Base-by-base conservation (phyloP, 2,797 vertebrate species). In the Melanotaenia maccullochi region DNA sequence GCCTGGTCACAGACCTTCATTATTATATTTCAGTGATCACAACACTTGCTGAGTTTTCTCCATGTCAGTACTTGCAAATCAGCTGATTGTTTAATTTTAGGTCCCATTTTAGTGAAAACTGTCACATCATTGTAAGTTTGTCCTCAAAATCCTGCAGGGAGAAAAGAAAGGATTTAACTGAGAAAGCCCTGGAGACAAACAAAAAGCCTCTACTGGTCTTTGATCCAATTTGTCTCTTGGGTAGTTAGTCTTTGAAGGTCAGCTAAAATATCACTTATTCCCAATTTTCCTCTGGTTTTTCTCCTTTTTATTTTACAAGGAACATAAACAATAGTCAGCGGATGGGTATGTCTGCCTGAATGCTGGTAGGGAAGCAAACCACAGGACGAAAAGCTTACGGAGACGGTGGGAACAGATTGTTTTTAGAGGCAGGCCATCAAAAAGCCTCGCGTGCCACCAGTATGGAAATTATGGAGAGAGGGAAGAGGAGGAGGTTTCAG, bases 351-450 rank as follows among this genome's bases (percentile, higher is more conserved):
- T 87, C 85, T 87, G 84, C 86, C 73, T 69, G 69, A 83, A 83
- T 83, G 86, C 81, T 77, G 77, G 82, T 87, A 75, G 78, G 81
- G 88, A 89, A 86, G 73, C 85, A 77, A 85, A 90, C 92, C 90
- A 65, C 91, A 86, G 87, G 84, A 79, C 71, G 60, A 68, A 82
- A 73, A 47, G 78, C 75, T 84, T 49, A 80, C 75, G 71, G 86
- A 82, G 85, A 90, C 82, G 69, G 73, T 87, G 87, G 88, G 87
- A 88, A 90, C 86, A 78, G 84, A 85, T 85, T 92, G 89, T 94
- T 93, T 94, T 93, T 79, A 79, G 87, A 92, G 93, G 92, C 92
- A 93, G 82, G 65, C 86, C 84, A 93, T 94, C 92, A 93, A 93
- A 93, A 93, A 90, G 73, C 90, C 85, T 93, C 73, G 91, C 89